Evolutionary conservation across 2,797 vertebrate species (phyloP).

Genomic region (Acanthornis magna): DNA sequence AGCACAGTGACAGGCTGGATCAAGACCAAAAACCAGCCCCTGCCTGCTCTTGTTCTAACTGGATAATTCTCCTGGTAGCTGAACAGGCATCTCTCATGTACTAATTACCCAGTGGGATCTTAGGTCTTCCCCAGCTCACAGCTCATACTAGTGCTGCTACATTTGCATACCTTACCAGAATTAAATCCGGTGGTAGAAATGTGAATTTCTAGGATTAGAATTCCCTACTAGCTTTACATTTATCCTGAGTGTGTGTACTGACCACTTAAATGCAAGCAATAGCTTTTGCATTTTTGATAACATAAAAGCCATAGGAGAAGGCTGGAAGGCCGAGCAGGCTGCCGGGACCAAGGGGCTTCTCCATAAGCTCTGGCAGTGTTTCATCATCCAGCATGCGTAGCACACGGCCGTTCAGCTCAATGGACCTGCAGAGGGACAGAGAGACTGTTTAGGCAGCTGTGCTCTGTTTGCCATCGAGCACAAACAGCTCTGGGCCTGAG

Average conservation of each 20-base stretch:
- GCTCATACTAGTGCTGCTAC: not conserved
- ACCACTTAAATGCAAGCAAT: conserved; percentile 77
- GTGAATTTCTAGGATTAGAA: not conserved
- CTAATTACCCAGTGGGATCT: not conserved
- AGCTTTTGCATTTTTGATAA: conserved; percentile 80
- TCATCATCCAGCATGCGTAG: conserved; percentile 86
- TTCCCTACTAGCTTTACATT: not conserved
- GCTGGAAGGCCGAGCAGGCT: conserved; percentile 80
- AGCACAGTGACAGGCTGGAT: not conserved
- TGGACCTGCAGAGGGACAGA: conserved; percentile 73
- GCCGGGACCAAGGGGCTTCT: conserved; percentile 68
- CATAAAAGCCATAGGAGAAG: conserved; percentile 87
- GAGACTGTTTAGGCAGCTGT: not conserved
- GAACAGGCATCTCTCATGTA: accelerated
- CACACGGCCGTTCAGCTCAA: conserved; percentile 81
- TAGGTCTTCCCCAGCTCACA: not conserved
- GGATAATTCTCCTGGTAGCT: not conserved
- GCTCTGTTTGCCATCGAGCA: not conserved
- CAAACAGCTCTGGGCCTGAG: not conserved
- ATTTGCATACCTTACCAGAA: not conserved
- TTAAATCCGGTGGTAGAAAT: not conserved
- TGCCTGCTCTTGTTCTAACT: not conserved
- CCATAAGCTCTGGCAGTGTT: conserved; percentile 81
- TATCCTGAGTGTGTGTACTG: not conserved
- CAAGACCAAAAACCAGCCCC: not conserved